Percentiles rank a stretch among this genome's conserved stretches.
Conservation (phyloP, 2,113 vertebrate species). For the Clarias batrachus region DNA sequence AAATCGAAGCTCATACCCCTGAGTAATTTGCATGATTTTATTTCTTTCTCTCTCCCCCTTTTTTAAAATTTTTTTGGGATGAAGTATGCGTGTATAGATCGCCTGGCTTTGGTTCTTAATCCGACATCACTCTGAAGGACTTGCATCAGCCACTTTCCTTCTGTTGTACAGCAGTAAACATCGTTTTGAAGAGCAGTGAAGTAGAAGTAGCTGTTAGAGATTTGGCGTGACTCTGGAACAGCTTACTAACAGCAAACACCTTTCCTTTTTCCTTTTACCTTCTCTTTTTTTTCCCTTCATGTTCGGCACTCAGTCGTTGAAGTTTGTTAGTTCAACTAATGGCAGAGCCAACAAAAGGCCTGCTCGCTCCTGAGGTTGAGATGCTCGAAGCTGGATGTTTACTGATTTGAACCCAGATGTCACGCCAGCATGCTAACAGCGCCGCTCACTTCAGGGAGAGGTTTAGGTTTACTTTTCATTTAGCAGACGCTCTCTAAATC, state of each 20-base stretch:
- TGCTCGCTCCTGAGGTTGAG: constrained; percentile 19
- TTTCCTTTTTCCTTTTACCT: not conserved
- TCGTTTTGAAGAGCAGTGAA: not conserved
- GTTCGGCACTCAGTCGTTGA: not conserved
- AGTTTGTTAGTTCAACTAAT: constrained; percentile 46
- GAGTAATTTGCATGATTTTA: constrained; percentile 16
- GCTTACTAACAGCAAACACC: constrained; percentile 44
- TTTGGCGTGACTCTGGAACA: constrained; percentile 18
- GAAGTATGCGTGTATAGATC: not conserved
- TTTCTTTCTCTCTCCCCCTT: not conserved
- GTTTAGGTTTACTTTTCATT: constrained; percentile 44
- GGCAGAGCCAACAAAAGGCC: constrained; percentile 41
- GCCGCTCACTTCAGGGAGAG: constrained; percentile 23
- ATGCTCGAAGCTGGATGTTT: constrained; percentile 38
- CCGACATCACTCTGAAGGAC: not conserved
- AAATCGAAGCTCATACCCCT: constrained; percentile 11
- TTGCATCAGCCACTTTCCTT: constrained; percentile 28
- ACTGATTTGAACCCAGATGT: constrained; percentile 51
- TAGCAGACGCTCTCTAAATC: constrained; percentile 36
- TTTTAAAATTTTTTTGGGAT: no score
- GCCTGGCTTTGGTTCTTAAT: constrained; percentile 1
- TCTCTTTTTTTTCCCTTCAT: not conserved
- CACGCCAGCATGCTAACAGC: constrained; percentile 50
- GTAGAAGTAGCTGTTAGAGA: constrained; percentile 27
- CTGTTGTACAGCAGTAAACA: constrained; percentile 2